phyloP scores from a whole-genome alignment of 2,888 invertebrate genomes.

The Hipparchia semele region DNA sequence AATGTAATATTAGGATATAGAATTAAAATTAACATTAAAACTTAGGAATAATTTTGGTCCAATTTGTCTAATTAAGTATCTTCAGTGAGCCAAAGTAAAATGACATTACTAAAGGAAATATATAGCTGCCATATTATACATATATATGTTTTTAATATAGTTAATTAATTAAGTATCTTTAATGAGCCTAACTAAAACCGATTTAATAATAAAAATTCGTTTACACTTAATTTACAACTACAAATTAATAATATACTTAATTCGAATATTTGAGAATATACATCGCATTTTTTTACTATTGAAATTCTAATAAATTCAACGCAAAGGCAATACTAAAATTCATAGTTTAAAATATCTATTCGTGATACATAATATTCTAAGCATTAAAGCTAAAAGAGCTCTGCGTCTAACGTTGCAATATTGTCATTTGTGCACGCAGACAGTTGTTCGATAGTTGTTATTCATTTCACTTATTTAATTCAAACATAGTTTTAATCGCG shows the following conservation, averaged over 20 bases:
- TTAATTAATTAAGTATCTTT: slow-evolving; percentile 10
- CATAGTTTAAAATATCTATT: too few relatives aligned
- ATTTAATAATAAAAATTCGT: not conserved
- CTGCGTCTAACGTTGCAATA: too few relatives aligned
- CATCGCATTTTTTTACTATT: too few relatives aligned
- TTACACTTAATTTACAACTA: not conserved
- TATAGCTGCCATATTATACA: not conserved
- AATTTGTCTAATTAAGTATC: slow-evolving; percentile 61
- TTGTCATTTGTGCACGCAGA: too few relatives aligned
- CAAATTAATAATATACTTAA: not conserved
- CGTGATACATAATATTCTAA: not conserved
- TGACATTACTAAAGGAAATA: not conserved
- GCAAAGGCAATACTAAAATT: too few relatives aligned
- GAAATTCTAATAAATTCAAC: too few relatives aligned
- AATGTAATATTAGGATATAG: not conserved
- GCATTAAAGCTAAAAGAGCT: not conserved
- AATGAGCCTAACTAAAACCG: slow-evolving; percentile 9
- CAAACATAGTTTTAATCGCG: too few relatives aligned
- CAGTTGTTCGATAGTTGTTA: too few relatives aligned
- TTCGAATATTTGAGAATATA: not conserved
- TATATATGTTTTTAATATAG: not conserved
- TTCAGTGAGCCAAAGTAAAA: slow-evolving; percentile 55
- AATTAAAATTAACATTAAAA: slow-evolving; percentile 6
- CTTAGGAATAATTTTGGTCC: slow-evolving; percentile 24
- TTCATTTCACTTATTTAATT: too few relatives aligned